Evolutionary conservation across 1,140 invertebrate species (phyloP).

Genomic region (Akabosia matsudoensis): DNA sequence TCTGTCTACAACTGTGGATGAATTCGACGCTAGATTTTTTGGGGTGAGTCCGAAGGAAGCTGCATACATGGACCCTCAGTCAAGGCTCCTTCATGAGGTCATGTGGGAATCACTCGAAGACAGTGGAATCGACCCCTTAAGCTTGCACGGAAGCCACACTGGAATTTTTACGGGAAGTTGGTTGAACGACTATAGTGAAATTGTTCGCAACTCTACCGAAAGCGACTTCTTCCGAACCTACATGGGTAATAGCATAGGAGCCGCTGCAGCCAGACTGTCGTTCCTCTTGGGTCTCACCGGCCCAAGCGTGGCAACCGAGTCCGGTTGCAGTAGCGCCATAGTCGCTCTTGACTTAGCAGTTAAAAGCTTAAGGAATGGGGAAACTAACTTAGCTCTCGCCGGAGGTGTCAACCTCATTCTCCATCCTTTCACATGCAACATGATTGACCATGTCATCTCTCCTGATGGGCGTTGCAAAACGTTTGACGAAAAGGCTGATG

Average conservation of each 20-base stretch:
- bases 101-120: conserved; percentile 29
- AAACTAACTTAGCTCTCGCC: neutral
- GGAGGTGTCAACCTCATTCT: conserved; percentile 7
- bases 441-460: neutral
- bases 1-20: conserved; percentile 8
- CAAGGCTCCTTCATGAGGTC: conserved; percentile 13
- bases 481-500: conserved; percentile 7
- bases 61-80: conserved; percentile 24
- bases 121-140: conserved; percentile 14
- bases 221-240: conserved; percentile 4
- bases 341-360: neutral
- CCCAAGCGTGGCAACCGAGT: conserved; percentile 6
- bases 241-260: conserved; percentile 10
- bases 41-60: conserved; percentile 20
- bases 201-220: neutral
- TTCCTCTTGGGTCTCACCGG: conserved; percentile 1
- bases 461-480: neutral
- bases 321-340: neutral
- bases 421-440: neutral
- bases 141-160: conserved; percentile 11
- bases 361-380: conserved; percentile 1
- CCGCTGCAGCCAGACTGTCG: neutral
- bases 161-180: conserved; percentile 27
- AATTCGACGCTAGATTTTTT: conserved; percentile 32
- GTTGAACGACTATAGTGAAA: conserved; percentile 17